A percentile compares a stretch with the other conserved stretches of the same genome.
These are phyloP conservation scores for Ladona fulva DNA, from an alignment of 1,140 invertebrate species.

Conservation along the genomic window DNA sequence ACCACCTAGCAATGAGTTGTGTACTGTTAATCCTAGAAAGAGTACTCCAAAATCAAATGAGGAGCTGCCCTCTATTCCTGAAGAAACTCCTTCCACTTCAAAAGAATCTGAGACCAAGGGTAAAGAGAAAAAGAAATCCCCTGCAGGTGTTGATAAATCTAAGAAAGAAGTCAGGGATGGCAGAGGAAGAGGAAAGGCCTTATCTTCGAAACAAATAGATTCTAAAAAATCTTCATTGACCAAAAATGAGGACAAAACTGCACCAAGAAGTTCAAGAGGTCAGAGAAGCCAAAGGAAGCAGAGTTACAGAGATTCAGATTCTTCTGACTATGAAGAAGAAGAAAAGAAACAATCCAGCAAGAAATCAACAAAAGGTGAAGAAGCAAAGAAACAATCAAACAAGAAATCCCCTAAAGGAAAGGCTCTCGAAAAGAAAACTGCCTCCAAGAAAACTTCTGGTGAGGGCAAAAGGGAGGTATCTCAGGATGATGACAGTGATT, in stretches of 20 bases:
- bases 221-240: too few relatives aligned
- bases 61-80: background rate
- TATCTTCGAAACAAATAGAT: too few relatives aligned
- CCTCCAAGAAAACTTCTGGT: too few relatives aligned
- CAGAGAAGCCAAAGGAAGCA: conserved; percentile 29
- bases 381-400: background rate
- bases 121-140: too few relatives aligned
- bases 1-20: conserved; percentile 41
- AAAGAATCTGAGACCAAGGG: background rate
- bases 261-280: background rate
- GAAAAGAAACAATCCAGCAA: conserved; percentile 6
- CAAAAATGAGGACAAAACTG: too few relatives aligned
- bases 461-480: conserved; percentile 21
- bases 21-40: background rate
- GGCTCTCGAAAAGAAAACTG: background rate
- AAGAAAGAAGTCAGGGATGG: too few relatives aligned
- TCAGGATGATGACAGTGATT: conserved; percentile 41
- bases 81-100: background rate
- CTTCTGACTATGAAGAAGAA: conserved; percentile 26
- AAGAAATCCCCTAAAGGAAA: background rate
- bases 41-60: background rate
- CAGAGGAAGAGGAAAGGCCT: too few relatives aligned
- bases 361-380: background rate
- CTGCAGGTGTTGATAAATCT: too few relatives aligned
- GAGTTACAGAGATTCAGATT: conserved; percentile 25